Evolutionary conservation across 2,797 vertebrate species (phyloP).

Genomic region (Otus scops): DNA sequence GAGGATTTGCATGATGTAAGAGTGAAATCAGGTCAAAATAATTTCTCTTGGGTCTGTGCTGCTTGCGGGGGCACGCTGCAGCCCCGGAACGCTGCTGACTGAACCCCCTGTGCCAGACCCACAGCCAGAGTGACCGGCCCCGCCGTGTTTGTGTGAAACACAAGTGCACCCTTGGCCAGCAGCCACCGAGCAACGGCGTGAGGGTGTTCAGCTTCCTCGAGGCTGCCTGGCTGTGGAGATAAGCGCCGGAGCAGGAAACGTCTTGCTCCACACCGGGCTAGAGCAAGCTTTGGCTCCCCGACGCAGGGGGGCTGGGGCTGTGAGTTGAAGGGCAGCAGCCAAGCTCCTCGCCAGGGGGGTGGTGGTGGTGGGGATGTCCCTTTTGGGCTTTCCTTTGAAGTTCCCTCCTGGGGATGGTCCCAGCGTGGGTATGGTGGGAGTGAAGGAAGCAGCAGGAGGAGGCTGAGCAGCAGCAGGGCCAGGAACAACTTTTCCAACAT

Average conservation of each 20-base stretch:
- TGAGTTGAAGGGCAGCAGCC: background rate
- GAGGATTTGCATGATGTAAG: accelerated
- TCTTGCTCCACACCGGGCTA: accelerated
- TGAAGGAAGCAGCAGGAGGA: background rate
- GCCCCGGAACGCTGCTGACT: accelerated
- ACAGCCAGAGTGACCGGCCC: accelerated
- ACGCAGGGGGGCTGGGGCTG: background rate
- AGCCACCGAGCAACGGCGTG: background rate
- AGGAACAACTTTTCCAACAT: background rate
- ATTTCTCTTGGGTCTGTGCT: background rate
- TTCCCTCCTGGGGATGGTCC: background rate
- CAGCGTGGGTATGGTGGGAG: background rate
- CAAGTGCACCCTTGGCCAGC: background rate
- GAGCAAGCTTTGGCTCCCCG: background rate
- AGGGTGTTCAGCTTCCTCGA: conserved; percentile 38
- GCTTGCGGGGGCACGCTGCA: accelerated
- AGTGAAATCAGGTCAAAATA: background rate
- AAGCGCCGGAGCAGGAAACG: background rate
- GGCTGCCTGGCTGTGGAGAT: conserved; percentile 8
- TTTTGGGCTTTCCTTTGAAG: background rate
- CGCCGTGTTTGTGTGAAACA: background rate
- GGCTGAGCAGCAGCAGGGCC: background rate
- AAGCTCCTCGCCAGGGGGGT: accelerated
- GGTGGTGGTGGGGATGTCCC: background rate
- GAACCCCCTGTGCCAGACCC: accelerated